A percentile compares a stretch with the other conserved stretches of the same genome.
Evolutionary conservation across 2,113 vertebrate species (phyloP).

Genomic region (Crotalus viridis): DNA sequence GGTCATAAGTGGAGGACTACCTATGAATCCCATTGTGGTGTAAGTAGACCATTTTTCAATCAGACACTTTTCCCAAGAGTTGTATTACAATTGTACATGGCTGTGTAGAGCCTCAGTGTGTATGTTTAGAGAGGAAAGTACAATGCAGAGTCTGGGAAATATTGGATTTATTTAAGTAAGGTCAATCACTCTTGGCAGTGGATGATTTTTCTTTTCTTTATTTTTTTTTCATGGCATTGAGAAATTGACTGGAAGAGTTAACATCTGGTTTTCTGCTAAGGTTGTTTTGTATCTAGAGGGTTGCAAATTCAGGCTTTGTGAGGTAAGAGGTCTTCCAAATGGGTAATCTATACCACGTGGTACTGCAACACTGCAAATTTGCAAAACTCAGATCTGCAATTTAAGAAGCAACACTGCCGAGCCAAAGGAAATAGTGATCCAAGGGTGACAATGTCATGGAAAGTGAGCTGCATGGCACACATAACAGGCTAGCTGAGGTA

Average conservation of each 20-base stretch:
- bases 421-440: not conserved
- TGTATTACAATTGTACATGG: not conserved
- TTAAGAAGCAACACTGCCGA: not conserved
- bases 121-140: not conserved
- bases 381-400: not conserved
- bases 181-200: not conserved
- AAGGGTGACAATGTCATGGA: not conserved
- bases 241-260: not conserved
- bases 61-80: not conserved
- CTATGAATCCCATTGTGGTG: not conserved
- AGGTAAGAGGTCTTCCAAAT: not conserved
- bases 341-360: not conserved
- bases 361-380: not conserved
- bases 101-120: not conserved
- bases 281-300: not conserved
- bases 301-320: not conserved
- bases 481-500: not conserved
- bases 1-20: no score
- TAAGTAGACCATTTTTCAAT: not conserved
- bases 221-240: not conserved
- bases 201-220: not conserved
- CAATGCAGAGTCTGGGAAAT: not conserved
- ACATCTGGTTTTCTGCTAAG: not conserved
- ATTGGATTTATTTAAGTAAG: not conserved
- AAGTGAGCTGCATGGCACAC: not conserved